Conservation (phyloP, 2,888 invertebrate genomes). For the Apantesis nais region DNA sequence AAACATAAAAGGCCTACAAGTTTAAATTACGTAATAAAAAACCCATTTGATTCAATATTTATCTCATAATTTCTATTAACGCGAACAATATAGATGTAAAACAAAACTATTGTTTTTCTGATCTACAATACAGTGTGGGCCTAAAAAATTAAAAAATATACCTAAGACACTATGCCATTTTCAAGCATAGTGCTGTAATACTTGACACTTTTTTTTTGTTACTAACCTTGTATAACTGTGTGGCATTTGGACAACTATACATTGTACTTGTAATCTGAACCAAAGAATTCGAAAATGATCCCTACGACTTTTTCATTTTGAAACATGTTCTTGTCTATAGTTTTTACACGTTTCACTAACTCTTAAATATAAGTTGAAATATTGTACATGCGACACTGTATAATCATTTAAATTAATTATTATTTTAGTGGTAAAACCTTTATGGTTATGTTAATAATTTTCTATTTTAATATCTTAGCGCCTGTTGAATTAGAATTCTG, state of each 20-base stretch:
- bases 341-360: slow-evolving; percentile 40
- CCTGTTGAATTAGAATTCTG: neutral
- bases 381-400: slow-evolving; percentile 66
- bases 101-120: neutral
- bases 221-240: neutral
- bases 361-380: slow-evolving; percentile 51
- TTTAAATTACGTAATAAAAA: neutral
- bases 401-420: slow-evolving; percentile 36
- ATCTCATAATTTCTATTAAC: no score
- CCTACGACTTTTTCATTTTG: no score
- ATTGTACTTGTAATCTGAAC: slow-evolving; percentile 42
- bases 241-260: slow-evolving; percentile 43
- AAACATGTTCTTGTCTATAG: slow-evolving; percentile 32
- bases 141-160: neutral
- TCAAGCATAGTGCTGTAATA: neutral
- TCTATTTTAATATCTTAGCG: neutral
- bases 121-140: neutral
- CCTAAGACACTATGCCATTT: neutral
- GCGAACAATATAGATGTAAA: no score
- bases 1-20: neutral
- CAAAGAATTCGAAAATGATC: slow-evolving; percentile 50
- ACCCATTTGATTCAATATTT: no score
- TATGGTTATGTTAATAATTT: slow-evolving; percentile 9
- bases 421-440: slow-evolving; percentile 26
- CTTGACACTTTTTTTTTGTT: neutral